Conservation (phyloP, 2,888 invertebrate genomes). For the Cheilosia grossa region DNA sequence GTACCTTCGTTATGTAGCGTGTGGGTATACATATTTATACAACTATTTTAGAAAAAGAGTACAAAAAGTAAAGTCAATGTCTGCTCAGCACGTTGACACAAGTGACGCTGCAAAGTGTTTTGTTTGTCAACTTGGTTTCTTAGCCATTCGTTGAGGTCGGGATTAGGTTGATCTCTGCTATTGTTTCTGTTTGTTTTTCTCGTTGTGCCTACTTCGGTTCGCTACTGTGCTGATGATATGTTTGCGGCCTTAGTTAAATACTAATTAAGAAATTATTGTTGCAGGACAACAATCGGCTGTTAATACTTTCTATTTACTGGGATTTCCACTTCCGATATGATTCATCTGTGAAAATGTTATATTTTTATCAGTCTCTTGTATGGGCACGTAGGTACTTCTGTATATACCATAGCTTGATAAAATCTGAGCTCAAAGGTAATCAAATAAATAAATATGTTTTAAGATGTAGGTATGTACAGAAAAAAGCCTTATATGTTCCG, state of each 20-base stretch:
- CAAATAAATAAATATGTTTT: background rate
- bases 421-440: no score
- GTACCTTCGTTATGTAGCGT: background rate
- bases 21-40: background rate
- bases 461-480: background rate
- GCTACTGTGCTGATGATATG: conserved; percentile 29
- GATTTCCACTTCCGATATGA: conserved; percentile 63
- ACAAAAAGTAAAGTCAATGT: conserved; percentile 50
- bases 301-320: conserved; percentile 54
- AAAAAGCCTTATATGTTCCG: background rate
- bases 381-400: background rate
- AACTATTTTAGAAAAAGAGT: conserved; percentile 13
- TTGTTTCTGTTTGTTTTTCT: conserved; percentile 66
- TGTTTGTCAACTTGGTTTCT: conserved; percentile 62
- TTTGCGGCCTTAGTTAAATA: conserved; percentile 55
- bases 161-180: conserved; percentile 59
- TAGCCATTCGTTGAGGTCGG: conserved; percentile 54
- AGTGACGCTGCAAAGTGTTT: conserved; percentile 61
- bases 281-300: conserved; percentile 41
- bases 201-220: conserved; percentile 14
- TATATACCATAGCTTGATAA: background rate
- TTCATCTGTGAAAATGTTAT: conserved; percentile 6
- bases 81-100: conserved; percentile 68
- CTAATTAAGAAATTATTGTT: conserved; percentile 69
- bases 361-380: background rate